Conservation (phyloP, 2,797 vertebrate species). For the Enteromius thamalakanensis region DNA sequence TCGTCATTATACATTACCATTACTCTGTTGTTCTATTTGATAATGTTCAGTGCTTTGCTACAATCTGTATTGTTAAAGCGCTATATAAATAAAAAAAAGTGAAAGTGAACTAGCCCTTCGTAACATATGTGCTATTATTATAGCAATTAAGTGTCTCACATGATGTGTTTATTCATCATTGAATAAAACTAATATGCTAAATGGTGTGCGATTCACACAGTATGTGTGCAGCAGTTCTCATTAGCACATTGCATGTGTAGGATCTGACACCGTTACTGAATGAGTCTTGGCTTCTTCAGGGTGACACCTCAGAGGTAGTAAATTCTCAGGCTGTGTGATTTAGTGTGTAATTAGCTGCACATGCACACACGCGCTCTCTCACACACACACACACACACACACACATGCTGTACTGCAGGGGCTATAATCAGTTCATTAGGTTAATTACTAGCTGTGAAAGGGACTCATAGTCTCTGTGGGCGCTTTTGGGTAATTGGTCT, state of each 20-base stretch:
- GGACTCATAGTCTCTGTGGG: constrained; percentile 45
- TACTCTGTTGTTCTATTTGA: too few species aligned
- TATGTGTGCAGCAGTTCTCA: background rate
- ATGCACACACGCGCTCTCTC: constrained; percentile 17
- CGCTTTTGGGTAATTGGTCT: constrained; percentile 46
- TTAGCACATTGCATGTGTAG: constrained; percentile 11
- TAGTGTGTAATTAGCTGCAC: constrained; percentile 42
- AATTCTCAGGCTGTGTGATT: constrained; percentile 35
- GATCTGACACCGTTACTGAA: constrained; percentile 22
- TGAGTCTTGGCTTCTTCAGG: constrained; percentile 36
- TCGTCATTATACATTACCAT: too few species aligned
- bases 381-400: constrained; percentile 26
- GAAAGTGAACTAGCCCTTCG: background rate
- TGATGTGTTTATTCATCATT: constrained; percentile 5
- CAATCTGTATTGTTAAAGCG: too few species aligned
- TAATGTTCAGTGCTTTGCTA: too few species aligned
- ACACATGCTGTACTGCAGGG: constrained; percentile 31
- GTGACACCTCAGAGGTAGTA: constrained; percentile 33
- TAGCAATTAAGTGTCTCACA: background rate
- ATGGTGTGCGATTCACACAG: background rate
- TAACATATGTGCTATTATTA: background rate
- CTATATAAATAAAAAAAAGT: too few species aligned
- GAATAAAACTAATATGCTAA: constrained; percentile 4
- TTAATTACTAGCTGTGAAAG: constrained; percentile 52
- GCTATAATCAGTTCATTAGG: constrained; percentile 56